These are phyloP conservation scores for Daboia siamensis DNA, from an alignment of 2,113 vertebrate genomes.

Conservation along the genomic window DNA sequence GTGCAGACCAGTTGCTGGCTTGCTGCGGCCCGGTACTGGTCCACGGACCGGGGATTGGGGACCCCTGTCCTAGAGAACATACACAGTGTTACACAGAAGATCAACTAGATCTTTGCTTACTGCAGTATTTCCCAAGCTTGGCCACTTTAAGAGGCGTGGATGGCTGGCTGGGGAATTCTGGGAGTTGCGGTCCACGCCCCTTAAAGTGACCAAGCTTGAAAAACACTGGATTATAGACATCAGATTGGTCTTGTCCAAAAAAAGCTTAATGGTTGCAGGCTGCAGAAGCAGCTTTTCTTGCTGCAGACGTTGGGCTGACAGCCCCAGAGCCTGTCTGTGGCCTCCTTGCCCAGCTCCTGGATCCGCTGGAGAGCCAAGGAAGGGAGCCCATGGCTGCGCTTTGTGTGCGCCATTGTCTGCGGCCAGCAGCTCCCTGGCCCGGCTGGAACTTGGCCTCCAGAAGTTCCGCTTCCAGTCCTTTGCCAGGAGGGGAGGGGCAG, in stretches of 20 bases:
- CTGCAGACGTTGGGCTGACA: background rate
- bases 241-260: background rate
- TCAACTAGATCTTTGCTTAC: no score
- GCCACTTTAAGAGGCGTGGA: no score
- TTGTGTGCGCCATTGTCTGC: background rate
- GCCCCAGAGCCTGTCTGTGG: background rate
- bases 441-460: background rate
- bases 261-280: background rate
- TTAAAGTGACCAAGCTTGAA: background rate
- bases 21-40: no score
- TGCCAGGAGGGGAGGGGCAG: background rate
- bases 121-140: no score
- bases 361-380: background rate
- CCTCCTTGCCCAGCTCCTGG: background rate
- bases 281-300: background rate
- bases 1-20: no score
- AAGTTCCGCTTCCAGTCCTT: background rate
- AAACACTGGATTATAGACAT: background rate
- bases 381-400: background rate
- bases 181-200: no score
- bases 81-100: no score
- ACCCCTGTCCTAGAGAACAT: no score
- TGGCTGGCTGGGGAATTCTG: no score
- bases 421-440: background rate
- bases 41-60: no score